A percentile compares a stretch with the other conserved stretches of the same genome.
Conservation (phyloP, 1,140 invertebrate species). For the Danaus plexippus region DNA sequence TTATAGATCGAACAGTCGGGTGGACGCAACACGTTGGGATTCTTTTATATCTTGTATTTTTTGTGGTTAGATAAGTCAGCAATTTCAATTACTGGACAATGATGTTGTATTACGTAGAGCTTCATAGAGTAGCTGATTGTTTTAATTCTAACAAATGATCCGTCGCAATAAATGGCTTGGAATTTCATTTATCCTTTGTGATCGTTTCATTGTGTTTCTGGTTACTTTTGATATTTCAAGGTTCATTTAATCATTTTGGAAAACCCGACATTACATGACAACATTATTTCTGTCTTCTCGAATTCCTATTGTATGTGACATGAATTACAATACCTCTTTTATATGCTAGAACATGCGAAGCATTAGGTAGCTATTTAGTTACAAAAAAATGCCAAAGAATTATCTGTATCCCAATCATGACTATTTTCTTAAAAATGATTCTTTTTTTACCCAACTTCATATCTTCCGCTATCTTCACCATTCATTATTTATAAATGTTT, state of each 20-base stretch:
- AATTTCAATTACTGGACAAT: slow-evolving; percentile 32
- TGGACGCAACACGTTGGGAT: slow-evolving; percentile 39
- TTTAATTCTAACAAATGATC: neutral
- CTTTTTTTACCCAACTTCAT: too few species aligned
- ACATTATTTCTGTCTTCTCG: slow-evolving; percentile 6
- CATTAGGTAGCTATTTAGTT: too few species aligned
- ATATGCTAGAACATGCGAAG: too few species aligned
- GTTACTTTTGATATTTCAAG: slow-evolving; percentile 3
- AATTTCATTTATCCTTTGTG: neutral
- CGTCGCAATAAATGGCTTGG: too few species aligned
- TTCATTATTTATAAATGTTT: too few species aligned
- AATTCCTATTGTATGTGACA: slow-evolving; percentile 8
- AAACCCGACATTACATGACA: slow-evolving; percentile 23
- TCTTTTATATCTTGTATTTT: slow-evolving; percentile 40
- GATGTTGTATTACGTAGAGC: slow-evolving; percentile 14
- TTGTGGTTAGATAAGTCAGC: slow-evolving; percentile 35
- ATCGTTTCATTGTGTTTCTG: neutral
- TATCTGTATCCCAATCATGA: too few species aligned
- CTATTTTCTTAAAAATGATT: too few species aligned
- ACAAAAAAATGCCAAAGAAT: too few species aligned
- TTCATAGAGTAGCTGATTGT: slow-evolving; percentile 20
- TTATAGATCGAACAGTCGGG: neutral
- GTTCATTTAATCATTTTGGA: slow-evolving; percentile 7
- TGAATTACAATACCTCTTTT: slow-evolving; percentile 10
- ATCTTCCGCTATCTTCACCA: too few species aligned